Percentiles rank a stretch among this genome's conserved stretches.
phyloP scores from a whole-genome alignment of 2,888 invertebrate species.

The Caenorhabditis sp. region DNA sequence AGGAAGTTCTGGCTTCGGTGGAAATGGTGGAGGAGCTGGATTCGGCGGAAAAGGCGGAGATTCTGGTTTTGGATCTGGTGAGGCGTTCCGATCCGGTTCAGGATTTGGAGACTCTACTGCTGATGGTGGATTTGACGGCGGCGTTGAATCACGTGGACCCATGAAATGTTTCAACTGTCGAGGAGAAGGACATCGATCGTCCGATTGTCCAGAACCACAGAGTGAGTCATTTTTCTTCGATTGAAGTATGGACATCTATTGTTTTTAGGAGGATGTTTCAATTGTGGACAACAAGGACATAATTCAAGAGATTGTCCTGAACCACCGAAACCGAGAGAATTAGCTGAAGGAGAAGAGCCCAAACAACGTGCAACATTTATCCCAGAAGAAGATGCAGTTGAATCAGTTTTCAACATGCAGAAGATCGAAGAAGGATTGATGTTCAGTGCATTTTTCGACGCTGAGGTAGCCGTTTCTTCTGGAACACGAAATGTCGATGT shows the following conservation, averaged over 20 bases:
- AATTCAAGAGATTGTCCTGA: constrained; percentile 42
- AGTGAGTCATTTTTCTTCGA: background rate
- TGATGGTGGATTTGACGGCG: constrained; percentile 14
- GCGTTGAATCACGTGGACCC: constrained; percentile 7
- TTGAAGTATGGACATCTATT: background rate
- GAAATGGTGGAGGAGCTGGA: background rate
- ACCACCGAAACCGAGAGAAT: constrained; percentile 36
- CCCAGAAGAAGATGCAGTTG: constrained; percentile 21
- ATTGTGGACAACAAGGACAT: constrained; percentile 53
- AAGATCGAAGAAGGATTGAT: constrained; percentile 27
- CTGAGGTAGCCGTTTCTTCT: constrained; percentile 37
- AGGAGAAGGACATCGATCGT: constrained; percentile 46
- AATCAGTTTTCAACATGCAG: constrained; percentile 22
- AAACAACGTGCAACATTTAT: constrained; percentile 24
- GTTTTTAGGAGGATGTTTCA: constrained; percentile 35
- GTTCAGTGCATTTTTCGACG: constrained; percentile 54
- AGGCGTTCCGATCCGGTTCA: background rate
- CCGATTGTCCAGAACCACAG: constrained; percentile 44
- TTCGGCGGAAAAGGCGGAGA: constrained; percentile 10
- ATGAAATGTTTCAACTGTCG: constrained; percentile 54
- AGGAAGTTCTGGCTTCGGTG: constrained; percentile 10
- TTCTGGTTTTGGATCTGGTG: constrained; percentile 9
- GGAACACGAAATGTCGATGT: constrained; percentile 12
- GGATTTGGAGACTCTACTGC: constrained; percentile 6
- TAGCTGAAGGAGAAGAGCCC: constrained; percentile 15